Evolutionary conservation across 2,113 vertebrate genomes (phyloP), one percentile per base, ranked within the genome.

Genomic region (Spea bombifrons): DNA sequence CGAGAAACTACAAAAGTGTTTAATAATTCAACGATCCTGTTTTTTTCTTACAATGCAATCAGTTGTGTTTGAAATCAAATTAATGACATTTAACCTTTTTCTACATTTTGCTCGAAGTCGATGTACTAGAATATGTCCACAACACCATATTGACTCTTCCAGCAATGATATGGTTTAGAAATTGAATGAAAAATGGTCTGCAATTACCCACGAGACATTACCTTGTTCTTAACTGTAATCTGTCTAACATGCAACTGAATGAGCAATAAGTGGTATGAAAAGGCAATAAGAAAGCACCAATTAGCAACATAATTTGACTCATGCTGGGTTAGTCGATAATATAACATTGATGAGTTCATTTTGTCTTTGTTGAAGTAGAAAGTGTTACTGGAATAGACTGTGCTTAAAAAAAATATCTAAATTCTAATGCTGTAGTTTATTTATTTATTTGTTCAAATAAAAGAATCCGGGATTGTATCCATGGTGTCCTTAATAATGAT

Each of bases 271-370:
- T 80, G 64, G 71, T 74, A 74, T 74, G 68, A 80, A 68, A 80
- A 80, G 71, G 78, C 71, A 80, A 74, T 74, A 80, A 80, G 78
- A 64, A 74, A 74, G 71, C 77, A 73, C 52, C 78, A 80, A 80
- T 80, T 80, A 80, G 78, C 78, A 80, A 66, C 78, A 74, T 80
- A 74, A 80, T 80, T 80, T 80, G 78, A 79, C 71, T 80, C 78
- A 74, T 80, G 78, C 78, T 74, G 78, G 53, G 46, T 71, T 74
- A 80, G 78, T 80, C 78, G 74, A 80, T 80, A 80, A 74, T 74
- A 80, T 67, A 49, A 71, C 71, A 74, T 80, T 80, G 78, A 80
- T 80, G 78, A 74, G 71, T 65, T 74, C 78, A 80, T 68, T 80
- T 73, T 73, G 78, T 68, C 64, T 74, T 80, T 55, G 72, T 71